Base-by-base conservation (phyloP, 2,113 vertebrate genomes). In the Mobula hypostoma region DNA sequence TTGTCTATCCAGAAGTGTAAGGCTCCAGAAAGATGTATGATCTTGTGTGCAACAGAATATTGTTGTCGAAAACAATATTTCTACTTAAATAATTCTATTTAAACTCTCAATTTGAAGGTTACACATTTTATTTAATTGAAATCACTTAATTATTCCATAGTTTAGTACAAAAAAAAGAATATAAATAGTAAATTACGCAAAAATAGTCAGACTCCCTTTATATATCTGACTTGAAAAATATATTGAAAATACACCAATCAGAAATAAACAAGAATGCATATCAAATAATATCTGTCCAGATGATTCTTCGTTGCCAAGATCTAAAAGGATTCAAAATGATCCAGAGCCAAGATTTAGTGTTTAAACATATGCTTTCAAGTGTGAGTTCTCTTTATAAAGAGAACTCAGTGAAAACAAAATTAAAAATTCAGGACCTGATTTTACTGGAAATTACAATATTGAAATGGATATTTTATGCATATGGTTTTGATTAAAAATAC, bases 401-500 rank as follows among this genome's bases (percentile, higher is more conserved):
- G 36, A 36, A 48, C 48, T 48, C 1, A 48, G 48, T 48, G 48
- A 48, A 48, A 48, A 48, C 58, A 63, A 63, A 88, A 88, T 88
- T 88, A 90, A 90, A 90, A 17, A 1, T 90, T 5, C n/a, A 90
- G 58, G 61, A 29, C 12, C 6, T 66, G 32, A 93, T 74, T 74
- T 48, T 93, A 48, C 6, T 29, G 66, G 32, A 32, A 88, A 76
- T 17, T 66, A 63, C 63, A 68, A 80, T 48, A 24, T 66, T 80
- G 78, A 66, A 63, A 17, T 77, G 63, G 76, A 11, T 29, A 61
- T 93, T 68, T 80, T 94, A 77, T 88, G n/a, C 76, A 74, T 93
- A 93, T 94, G 79, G 85, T 56, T 91, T 79, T 56, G 36, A 92
- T 80, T 92, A 66, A 91, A 94, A 61, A 82, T 7, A 9, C 70